These are phyloP conservation scores for Muscina levida DNA, from an alignment of 2,888 invertebrate genomes.

Conservation along the genomic window DNA sequence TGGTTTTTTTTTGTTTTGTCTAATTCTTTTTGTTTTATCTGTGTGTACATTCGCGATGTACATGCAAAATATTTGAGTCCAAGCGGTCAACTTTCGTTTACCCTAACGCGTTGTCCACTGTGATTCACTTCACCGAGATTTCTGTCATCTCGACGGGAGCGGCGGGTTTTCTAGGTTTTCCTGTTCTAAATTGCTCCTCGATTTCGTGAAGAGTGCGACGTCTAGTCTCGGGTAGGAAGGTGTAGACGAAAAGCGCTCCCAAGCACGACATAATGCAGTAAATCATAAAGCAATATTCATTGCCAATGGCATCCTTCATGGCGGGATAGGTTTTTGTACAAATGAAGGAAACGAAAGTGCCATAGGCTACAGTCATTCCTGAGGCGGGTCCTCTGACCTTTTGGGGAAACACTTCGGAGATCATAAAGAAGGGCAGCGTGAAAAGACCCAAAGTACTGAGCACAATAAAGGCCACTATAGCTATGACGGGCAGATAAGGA, in stretches of 20 bases:
- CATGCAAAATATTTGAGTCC: background rate
- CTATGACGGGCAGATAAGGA: constrained; percentile 74
- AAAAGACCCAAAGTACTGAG: constrained; percentile 81
- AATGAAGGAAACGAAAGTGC: constrained; percentile 84
- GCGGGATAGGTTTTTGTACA: constrained; percentile 86
- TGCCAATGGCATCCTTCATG: constrained; percentile 82
- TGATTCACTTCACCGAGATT: constrained; percentile 64
- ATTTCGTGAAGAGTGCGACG: constrained; percentile 86
- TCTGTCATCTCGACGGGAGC: constrained; percentile 72
- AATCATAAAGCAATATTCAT: constrained; percentile 83
- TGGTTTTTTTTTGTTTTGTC: too few relatives aligned
- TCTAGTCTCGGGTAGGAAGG: constrained; percentile 85
- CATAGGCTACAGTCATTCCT: constrained; percentile 84
- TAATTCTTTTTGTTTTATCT: too few relatives aligned
- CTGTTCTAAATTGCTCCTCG: constrained; percentile 80
- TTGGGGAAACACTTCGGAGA: constrained; percentile 86
- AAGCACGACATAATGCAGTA: constrained; percentile 83
- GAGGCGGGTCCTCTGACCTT: constrained; percentile 84
- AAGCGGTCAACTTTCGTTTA: background rate
- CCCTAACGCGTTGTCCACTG: background rate
- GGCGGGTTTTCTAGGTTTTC: constrained; percentile 53
- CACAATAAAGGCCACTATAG: constrained; percentile 78
- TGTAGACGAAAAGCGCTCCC: constrained; percentile 83
- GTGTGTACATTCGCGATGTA: background rate
- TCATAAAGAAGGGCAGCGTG: constrained; percentile 88